Conservation (phyloP, 2,797 vertebrate genomes). For the Typhlichthys subterraneus region DNA sequence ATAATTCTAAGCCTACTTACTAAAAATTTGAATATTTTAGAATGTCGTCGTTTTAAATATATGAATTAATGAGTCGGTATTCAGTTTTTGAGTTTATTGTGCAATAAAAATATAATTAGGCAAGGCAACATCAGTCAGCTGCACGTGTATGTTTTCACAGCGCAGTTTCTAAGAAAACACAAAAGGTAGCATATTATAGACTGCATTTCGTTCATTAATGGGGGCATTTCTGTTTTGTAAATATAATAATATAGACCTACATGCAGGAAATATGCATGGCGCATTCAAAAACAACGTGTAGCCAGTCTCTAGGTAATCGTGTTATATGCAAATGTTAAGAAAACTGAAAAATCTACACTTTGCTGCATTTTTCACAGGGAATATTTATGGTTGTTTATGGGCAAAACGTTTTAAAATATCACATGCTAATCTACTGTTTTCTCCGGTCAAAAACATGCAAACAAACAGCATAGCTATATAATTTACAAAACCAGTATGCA, state of each 20-base stretch:
- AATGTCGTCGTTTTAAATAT: background rate
- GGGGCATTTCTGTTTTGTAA: conserved; percentile 41
- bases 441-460: no score
- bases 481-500: no score
- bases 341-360: no score
- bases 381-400: no score
- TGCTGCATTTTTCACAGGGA: no score
- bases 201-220: background rate
- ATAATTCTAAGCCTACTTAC: background rate
- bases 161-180: conserved; percentile 20
- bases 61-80: background rate
- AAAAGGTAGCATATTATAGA: background rate
- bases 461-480: no score
- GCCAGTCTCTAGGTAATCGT: background rate
- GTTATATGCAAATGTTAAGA: no score
- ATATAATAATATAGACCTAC: conserved; percentile 15
- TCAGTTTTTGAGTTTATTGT: conserved; percentile 18
- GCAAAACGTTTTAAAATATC: no score
- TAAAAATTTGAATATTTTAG: background rate
- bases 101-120: conserved; percentile 17
- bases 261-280: no score
- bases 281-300: background rate
- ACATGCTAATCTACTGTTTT: no score
- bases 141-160: conserved; percentile 28
- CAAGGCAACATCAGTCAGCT: conserved; percentile 38